Evolutionary conservation across 1,140 invertebrate species (phyloP), one percentile per base, ranked within the genome.

Genomic region (Venustaconcha ellipsiformis): DNA sequence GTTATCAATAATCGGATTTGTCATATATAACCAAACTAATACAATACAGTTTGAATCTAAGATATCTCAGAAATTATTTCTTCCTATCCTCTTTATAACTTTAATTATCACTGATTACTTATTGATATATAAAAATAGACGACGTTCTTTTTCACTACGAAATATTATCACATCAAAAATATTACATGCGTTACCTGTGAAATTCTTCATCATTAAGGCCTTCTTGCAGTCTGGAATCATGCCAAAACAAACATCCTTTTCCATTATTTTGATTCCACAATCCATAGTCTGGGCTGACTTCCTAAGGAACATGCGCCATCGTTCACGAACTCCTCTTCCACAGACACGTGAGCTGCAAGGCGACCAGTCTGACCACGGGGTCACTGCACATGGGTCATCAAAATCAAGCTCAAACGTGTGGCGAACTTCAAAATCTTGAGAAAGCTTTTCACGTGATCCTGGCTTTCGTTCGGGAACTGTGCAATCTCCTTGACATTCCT

Each of bases 341-440:
- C 92, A 93, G 17, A 68, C 11, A 5, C 91, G 90, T 2, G 91
- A 91, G 62, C 92, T 92, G 82, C 94, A 95, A 4, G 92, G 88
- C 1, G 93, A 93, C 89, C 91, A 93, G 18, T 90, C 88, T 23
- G 91, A 90, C 92, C 92, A 93, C 1, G 90, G 86, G 13, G 91
- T 91, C n/a, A 92, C 88, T 3, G 88, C 83, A 81, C 92, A 93
- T 20, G 82, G 70, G 63, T 84, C 81, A n/a, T 76, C 75, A 1
- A 73, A 67, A 70, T 85, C 82, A 14, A 80, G 15, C 26, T 66
- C 37, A 26, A 58, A 67, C 4, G 83, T 80, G 66, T 84, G 82
- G n/a, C 79, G 78, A 18, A 89, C 82, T 62, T 86, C 82, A 79
- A 85, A 88, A 57, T 84, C 80, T 20, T 89, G 84, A 20, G 79